Evolutionary conservation across 2,888 invertebrate species (phyloP), one percentile per base, ranked within the genome.

Genomic region (Steinernema hermaphroditum): DNA sequence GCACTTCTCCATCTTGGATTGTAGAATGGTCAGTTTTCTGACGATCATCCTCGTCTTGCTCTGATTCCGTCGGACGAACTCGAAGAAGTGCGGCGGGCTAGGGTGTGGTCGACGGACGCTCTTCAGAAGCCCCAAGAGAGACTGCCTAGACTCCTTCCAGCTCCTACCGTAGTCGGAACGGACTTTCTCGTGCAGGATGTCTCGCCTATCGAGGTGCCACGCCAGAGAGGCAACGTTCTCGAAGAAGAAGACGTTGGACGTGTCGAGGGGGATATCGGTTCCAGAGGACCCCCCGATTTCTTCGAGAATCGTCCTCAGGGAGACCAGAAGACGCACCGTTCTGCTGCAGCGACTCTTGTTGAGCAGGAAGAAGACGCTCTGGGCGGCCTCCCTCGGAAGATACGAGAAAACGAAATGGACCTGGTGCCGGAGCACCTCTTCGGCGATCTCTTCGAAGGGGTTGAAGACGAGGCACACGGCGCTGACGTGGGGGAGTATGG

Each of bases 161-260:
- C 62, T 62, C 32, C 62, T 62, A 62, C 62, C 62, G 62, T 62
- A 62, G 19, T 62, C 62, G 12, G 29, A 29, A 1, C 32, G 27
- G 27, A 62, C 62, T 2, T 16, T 6, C 16, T 32, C 12, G 1
- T 32, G 1, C 4, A 62, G 62, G 16, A 62, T 32, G 16, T 16
- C 62, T 14, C 16, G 14, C 12, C 14, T 12, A 1, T 62, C 14
- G 32, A 24, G 27, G 19, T n/a, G 6, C 62, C 62, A 62, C 2
- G 62, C 62, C 32, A 62, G 29, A 32, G 29, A 29, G 2, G 62
- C 62, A 32, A 62, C 62, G 62, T 62, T 62, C 9, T 62, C 62
- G 32, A 62, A 62, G 62, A 6, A 8, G 62, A 62, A 62, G 32
- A 62, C 29, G 32, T 62, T 62, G 16, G 29, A n/a, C 16, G 27